These are phyloP conservation scores for Ennomos fuscantarius DNA, from an alignment of 2,888 invertebrate genomes.

Conservation along the genomic window DNA sequence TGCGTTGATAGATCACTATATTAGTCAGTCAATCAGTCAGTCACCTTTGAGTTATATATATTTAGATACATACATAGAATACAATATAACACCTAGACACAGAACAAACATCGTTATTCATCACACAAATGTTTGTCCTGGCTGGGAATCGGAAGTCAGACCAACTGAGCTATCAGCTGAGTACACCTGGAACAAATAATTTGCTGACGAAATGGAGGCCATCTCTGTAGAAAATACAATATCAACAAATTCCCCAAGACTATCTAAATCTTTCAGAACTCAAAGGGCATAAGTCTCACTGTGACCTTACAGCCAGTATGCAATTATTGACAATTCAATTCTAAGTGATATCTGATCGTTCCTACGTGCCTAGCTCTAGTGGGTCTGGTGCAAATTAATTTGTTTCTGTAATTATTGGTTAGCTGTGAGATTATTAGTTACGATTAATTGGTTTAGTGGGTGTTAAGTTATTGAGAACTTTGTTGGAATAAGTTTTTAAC, in stretches of 20 bases:
- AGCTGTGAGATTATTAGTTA: constrained; percentile 11
- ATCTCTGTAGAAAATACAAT: background rate
- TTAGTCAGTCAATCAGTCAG: no score
- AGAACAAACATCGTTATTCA: no score
- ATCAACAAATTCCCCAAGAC: background rate
- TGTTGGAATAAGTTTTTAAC: background rate
- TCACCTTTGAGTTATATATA: no score
- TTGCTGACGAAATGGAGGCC: no score
- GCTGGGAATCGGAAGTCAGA: no score
- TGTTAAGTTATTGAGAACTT: constrained; percentile 14
- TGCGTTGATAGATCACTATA: no score
- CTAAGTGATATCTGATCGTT: constrained; percentile 67
- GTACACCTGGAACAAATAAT: no score
- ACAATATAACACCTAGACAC: no score
- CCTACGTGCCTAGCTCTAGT: constrained; percentile 48
- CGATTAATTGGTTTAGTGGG: constrained; percentile 33
- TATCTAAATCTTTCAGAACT: constrained; percentile 21
- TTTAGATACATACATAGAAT: no score
- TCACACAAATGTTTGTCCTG: no score
- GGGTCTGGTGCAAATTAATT: constrained; percentile 40
- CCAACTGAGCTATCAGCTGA: no score
- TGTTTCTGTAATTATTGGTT: constrained; percentile 29
- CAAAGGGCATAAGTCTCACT: constrained; percentile 19
- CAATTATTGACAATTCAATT: constrained; percentile 82
- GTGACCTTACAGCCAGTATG: constrained; percentile 37